phyloP scores from a whole-genome alignment of 2,113 vertebrate species.

The Cephalopterus ornatus region DNA sequence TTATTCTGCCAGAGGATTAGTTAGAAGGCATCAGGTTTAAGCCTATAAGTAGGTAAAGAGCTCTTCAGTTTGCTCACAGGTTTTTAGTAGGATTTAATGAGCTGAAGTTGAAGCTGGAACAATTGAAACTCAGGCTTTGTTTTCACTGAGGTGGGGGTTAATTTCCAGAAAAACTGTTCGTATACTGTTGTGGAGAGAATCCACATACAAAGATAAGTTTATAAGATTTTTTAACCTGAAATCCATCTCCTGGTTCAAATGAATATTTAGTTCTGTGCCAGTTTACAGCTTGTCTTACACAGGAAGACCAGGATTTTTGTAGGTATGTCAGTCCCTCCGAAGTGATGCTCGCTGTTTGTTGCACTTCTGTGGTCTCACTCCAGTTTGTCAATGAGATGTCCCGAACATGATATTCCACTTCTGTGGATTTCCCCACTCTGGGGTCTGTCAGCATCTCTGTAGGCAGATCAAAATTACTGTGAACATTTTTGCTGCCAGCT shows the following conservation, averaged over 20 bases:
- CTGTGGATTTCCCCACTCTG: neutral
- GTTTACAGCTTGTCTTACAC: neutral
- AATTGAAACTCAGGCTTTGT: neutral
- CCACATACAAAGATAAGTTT: neutral
- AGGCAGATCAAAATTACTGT: neutral
- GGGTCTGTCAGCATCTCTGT: neutral
- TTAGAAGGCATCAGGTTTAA: neutral
- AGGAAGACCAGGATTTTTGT: neutral
- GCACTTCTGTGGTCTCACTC: neutral
- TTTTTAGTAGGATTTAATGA: neutral
- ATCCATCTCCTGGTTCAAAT: neutral
- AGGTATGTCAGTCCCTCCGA: neutral
- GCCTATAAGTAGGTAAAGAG: neutral
- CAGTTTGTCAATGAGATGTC: constrained; percentile 20
- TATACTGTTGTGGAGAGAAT: neutral
- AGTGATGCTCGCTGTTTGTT: neutral
- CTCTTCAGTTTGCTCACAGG: neutral
- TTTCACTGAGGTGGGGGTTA: neutral
- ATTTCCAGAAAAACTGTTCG: neutral
- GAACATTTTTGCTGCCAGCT: constrained; percentile 8
- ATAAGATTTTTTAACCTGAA: neutral
- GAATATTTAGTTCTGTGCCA: neutral
- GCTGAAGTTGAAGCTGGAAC: neutral
- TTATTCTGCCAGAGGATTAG: neutral
- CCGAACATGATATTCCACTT: neutral